Evolutionary conservation across 2,113 vertebrate genomes (phyloP).

Genomic region (Halcyon senegalensis): DNA sequence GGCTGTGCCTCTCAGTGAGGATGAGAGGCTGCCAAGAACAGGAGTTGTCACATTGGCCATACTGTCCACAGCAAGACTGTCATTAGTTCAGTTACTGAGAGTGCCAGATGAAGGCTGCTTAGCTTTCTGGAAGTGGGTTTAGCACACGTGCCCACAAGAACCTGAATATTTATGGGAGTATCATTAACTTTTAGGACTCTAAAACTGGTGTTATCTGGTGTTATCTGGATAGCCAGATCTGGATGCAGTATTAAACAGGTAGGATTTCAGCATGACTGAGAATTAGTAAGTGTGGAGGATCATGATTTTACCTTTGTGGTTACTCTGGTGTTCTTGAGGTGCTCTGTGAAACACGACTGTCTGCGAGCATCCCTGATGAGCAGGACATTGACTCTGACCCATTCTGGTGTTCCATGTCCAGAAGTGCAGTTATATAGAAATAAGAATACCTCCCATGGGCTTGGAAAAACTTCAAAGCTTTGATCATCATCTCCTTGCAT

Average conservation of each 20-base stretch:
- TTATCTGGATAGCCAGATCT: background rate
- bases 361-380: background rate
- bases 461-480: background rate
- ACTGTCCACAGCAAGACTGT: background rate
- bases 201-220: background rate
- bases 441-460: background rate
- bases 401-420: background rate
- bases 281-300: background rate
- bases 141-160: background rate
- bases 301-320: background rate
- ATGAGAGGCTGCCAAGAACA: background rate
- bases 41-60: background rate
- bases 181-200: background rate
- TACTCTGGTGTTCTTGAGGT: background rate
- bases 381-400: background rate
- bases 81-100: background rate
- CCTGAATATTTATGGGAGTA: background rate
- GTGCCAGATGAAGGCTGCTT: background rate
- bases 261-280: background rate
- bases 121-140: background rate
- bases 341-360: background rate
- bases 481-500: background rate
- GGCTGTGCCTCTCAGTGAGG: background rate
- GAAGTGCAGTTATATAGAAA: background rate
- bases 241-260: background rate